Base-by-base conservation (phyloP, 2,797 vertebrate genomes). In the Gobio occitaniae region DNA sequence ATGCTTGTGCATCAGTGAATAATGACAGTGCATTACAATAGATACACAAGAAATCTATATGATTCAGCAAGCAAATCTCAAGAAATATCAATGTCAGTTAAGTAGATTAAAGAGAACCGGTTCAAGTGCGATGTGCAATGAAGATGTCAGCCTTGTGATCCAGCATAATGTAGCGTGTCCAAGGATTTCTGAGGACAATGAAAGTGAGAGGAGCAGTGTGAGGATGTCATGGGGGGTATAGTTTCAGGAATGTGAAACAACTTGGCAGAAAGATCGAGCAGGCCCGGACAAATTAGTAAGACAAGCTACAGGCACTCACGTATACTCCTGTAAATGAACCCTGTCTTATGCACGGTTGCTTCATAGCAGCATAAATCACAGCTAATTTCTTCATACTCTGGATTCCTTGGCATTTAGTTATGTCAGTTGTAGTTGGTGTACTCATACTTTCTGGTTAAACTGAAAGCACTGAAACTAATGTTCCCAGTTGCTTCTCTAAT, bases 191-290 rank as follows among this genome's bases (percentile, higher is more conserved):
- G 75, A 84, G 82, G 32, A 69, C n/a, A 19, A 29, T 78, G 65
- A 78, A 70, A 70, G 75, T 59, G 66, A 84, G 50, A 78, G 63
- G 63, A 56, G 38, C 17, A 4, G 50, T n/a, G 41, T 66, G 44
- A 81, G n/a, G 56, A 75, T 85, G 32, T 65, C 77, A 85, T 29
- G 44, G 56, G 17, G 66, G 79, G 65, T 86, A 54, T 76, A 21
- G 78, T 80, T 86, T 75, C 61, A 76, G 72, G 84, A 76, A 66
- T 75, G 78, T 75, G 59, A 86, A 66, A 80, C 78, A 80, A 74
- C 56, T 65, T 85, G 78, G 69, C 61, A 68, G 47, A 54, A 66
- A 82, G 50, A 75, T 52, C 9, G 6, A 81, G 78, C 78, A 75
- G 78, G 47, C 21, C 59, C 15, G 21, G 59, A 48, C 69, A 19